Conservation (phyloP, 2,888 invertebrate genomes). For the Synanthedon andrenaeformis region DNA sequence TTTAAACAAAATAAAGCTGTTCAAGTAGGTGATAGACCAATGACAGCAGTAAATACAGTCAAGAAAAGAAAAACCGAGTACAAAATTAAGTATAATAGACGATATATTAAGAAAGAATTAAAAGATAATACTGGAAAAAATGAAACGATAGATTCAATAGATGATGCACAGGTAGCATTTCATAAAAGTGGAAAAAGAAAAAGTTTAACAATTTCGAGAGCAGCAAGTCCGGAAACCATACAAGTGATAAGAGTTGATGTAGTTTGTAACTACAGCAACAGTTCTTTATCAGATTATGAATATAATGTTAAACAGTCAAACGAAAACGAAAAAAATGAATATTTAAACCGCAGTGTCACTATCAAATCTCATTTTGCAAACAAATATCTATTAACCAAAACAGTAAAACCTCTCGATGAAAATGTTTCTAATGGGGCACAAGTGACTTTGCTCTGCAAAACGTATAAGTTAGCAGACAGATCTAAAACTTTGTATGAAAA, state of each 20-base stretch:
- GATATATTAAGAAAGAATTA: slow-evolving; percentile 12
- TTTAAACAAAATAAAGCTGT: slow-evolving; percentile 31
- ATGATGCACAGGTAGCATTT: slow-evolving; percentile 40
- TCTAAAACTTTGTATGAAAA: slow-evolving; percentile 16
- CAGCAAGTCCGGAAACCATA: slow-evolving; percentile 57
- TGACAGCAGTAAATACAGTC: slow-evolving; percentile 14
- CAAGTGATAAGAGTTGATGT: slow-evolving; percentile 65
- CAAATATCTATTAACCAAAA: slow-evolving; percentile 51
- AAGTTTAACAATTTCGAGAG: slow-evolving; percentile 55
- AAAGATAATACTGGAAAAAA: slow-evolving; percentile 13
- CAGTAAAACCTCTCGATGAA: slow-evolving; percentile 49
- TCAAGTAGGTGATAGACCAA: slow-evolving; percentile 24
- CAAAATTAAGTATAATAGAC: slow-evolving; percentile 14
- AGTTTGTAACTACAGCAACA: slow-evolving; percentile 40
- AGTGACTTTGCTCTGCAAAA: slow-evolving; percentile 59
- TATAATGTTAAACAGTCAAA: slow-evolving; percentile 19
- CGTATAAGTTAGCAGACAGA: slow-evolving; percentile 47
- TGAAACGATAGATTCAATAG: slow-evolving; percentile 11
- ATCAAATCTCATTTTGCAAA: slow-evolving; percentile 34
- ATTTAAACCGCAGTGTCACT: background rate
- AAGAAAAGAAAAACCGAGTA: slow-evolving; percentile 15
- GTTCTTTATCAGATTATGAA: slow-evolving; percentile 26
- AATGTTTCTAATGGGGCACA: slow-evolving; percentile 48
- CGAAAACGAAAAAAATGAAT: background rate
- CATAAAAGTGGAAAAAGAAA: slow-evolving; percentile 46